Conservation (phyloP, 2,888 invertebrate species). For the Callyntrura guangdongensis region DNA sequence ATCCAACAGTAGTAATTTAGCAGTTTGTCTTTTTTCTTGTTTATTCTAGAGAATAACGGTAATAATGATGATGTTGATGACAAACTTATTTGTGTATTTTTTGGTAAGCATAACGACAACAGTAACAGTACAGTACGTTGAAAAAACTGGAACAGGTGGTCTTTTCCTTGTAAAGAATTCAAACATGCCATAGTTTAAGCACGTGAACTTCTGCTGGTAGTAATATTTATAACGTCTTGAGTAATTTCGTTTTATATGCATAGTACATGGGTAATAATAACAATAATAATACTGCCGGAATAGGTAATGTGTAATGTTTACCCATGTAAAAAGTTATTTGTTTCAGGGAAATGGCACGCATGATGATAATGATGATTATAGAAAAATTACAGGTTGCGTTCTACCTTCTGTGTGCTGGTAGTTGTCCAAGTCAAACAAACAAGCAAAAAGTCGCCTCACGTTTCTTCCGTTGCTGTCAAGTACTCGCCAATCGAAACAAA, state of each 20-base stretch:
- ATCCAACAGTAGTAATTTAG: neutral
- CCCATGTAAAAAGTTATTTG: neutral
- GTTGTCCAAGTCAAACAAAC: neutral
- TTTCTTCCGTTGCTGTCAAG: neutral
- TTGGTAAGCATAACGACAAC: neutral
- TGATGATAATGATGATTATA: slow-evolving; percentile 33
- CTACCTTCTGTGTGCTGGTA: no score
- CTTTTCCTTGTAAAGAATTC: neutral
- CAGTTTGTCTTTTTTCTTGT: slow-evolving; percentile 6
- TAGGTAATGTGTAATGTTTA: neutral
- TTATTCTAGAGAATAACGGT: neutral
- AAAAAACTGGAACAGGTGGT: slow-evolving; percentile 33
- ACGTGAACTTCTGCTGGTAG: neutral
- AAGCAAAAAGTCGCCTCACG: slow-evolving; percentile 10
- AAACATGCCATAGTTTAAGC: neutral
- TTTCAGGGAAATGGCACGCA: neutral
- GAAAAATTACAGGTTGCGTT: slow-evolving; percentile 43
- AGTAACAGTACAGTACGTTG: neutral
- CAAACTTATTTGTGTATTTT: slow-evolving; percentile 45
- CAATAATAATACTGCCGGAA: no score
- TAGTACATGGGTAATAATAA: no score
- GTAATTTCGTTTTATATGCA: no score
- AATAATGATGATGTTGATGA: slow-evolving; percentile 17
- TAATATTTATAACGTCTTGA: no score
- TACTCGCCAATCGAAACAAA: neutral